Conservation (phyloP, 1,140 invertebrate genomes). For the Hesperophylax magnus region DNA sequence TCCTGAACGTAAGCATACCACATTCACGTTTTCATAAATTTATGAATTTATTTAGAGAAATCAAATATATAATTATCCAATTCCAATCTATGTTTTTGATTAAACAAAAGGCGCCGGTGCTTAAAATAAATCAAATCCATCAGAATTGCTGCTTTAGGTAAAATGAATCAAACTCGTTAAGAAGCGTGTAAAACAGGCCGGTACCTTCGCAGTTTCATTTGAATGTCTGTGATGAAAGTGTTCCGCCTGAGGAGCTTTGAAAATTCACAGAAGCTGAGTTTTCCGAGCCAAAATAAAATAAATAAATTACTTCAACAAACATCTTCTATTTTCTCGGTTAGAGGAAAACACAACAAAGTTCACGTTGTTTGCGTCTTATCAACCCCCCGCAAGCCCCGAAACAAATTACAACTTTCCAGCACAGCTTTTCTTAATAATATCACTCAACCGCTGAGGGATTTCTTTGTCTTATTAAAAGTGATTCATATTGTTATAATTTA, state of each 20-base stretch:
- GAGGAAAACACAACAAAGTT: neutral
- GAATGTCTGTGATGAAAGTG: slow-evolving; percentile 23
- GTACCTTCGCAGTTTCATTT: slow-evolving; percentile 7
- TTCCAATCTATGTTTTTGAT: no score
- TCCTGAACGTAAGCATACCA: no score
- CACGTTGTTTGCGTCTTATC: neutral
- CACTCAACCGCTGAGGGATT: no score
- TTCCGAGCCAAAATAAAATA: slow-evolving; percentile 19
- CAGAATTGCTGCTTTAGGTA: neutral
- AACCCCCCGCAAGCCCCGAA: neutral
- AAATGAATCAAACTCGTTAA: slow-evolving; percentile 13
- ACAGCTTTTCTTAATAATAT: no score
- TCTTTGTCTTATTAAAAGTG: no score
- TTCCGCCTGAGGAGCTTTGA: neutral
- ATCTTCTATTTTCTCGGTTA: neutral
- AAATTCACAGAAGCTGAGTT: neutral
- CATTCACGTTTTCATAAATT: no score
- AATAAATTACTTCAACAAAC: slow-evolving; percentile 16
- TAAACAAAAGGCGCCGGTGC: neutral
- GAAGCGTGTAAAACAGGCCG: slow-evolving; percentile 11
- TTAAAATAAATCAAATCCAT: neutral
- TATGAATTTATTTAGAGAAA: no score
- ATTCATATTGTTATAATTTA: no score
- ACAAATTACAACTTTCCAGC: no score
- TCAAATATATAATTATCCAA: no score